Evolutionary conservation across 2,113 vertebrate species (phyloP).

Genomic region (Bombycilla garrulus): DNA sequence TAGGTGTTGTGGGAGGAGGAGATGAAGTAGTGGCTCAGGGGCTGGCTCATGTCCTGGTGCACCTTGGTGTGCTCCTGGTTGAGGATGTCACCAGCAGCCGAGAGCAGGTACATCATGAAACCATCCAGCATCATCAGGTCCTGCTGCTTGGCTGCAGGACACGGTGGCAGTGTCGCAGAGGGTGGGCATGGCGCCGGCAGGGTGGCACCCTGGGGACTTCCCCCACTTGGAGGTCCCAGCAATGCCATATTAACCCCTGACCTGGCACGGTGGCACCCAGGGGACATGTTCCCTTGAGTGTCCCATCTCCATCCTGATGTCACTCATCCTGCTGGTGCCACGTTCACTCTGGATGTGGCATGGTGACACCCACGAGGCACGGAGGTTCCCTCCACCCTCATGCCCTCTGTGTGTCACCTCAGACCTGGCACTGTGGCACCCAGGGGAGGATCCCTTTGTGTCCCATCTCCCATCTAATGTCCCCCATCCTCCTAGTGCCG

Average conservation of each 20-base stretch:
- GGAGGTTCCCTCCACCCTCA: not conserved
- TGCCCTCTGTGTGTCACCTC: not conserved
- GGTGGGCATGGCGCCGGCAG: not conserved
- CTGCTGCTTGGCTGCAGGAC: constrained; percentile 82
- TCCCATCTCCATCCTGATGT: not conserved
- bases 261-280: not conserved
- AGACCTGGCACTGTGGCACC: not conserved
- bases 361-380: not conserved
- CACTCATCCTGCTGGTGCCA: not conserved
- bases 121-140: constrained; percentile 91
- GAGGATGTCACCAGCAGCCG: constrained; percentile 83
- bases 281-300: not conserved
- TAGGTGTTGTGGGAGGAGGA: constrained; percentile 97
- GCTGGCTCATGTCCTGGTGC: constrained; percentile 90
- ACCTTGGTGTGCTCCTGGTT: constrained; percentile 79
- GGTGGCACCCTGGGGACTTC: not conserved
- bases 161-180: fast-evolving
- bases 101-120: constrained; percentile 95
- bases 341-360: not conserved
- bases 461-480: not conserved
- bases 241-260: not conserved
- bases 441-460: not conserved
- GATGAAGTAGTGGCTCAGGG: constrained; percentile 92
- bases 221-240: not conserved
- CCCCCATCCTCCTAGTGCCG: not conserved